Conservation (phyloP, 2,113 vertebrate genomes). For the Hepsetus odoe region DNA sequence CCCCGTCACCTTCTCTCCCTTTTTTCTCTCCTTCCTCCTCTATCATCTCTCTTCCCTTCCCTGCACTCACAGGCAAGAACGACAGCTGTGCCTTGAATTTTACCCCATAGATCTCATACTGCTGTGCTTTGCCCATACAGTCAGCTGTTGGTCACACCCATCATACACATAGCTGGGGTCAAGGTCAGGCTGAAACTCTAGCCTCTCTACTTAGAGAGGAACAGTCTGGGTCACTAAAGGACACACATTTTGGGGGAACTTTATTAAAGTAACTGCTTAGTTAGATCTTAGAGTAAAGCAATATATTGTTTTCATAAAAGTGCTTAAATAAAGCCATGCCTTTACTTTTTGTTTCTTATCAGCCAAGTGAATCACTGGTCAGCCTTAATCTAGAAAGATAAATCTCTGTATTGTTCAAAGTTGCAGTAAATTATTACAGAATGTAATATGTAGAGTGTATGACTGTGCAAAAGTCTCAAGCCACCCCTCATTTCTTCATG, state of each 20-base stretch:
- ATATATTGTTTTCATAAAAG: too few species aligned
- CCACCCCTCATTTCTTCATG: too few species aligned
- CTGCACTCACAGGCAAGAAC: conserved; percentile 45
- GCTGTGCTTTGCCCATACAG: conserved; percentile 57
- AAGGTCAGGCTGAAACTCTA: conserved; percentile 66
- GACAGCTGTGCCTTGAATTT: conserved; percentile 72
- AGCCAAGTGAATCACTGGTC: too few species aligned
- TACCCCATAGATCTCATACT: conserved; percentile 65
- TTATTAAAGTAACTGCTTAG: conserved; percentile 13
- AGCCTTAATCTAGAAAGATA: too few species aligned
- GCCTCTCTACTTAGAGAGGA: conserved; percentile 36
- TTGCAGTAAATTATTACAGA: background rate
- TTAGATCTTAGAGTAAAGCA: too few species aligned
- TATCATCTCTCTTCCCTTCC: conserved; percentile 45
- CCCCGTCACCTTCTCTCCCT: conserved; percentile 12
- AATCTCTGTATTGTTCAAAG: background rate
- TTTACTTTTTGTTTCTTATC: too few species aligned
- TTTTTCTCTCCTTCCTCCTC: conserved; percentile 29
- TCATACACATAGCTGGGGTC: conserved; percentile 38
- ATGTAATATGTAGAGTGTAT: too few species aligned
- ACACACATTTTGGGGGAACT: background rate
- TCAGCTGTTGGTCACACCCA: conserved; percentile 72
- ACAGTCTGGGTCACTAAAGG: conserved; percentile 6
- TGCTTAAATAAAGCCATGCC: too few species aligned
- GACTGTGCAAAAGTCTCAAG: too few species aligned